phyloP scores from a whole-genome alignment of 2,888 invertebrate genomes.

The Ernsta delagoae region DNA sequence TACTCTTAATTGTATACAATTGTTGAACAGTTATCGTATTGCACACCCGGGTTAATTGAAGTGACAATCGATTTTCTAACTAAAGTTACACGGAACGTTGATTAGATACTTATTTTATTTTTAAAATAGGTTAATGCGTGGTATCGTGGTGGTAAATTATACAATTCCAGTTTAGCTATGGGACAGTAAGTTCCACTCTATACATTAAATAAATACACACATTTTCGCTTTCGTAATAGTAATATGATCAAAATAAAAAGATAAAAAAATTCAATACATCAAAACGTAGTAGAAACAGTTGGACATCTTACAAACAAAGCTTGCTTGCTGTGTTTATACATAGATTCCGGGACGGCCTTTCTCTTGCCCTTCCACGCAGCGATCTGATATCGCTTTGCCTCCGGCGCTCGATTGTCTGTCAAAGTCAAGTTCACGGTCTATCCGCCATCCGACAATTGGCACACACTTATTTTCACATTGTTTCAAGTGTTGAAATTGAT shows the following conservation, averaged over 20 bases:
- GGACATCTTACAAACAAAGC: conserved; percentile 26
- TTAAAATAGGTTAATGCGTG: too few relatives aligned
- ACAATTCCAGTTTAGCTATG: too few relatives aligned
- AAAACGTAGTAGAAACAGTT: conserved; percentile 2
- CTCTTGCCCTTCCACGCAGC: conserved; percentile 50
- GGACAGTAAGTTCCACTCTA: too few relatives aligned
- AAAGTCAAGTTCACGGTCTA: conserved; percentile 77
- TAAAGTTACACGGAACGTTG: too few relatives aligned
- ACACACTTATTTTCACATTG: conserved; percentile 15
- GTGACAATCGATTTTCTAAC: neutral
- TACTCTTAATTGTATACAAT: conserved; percentile 20
- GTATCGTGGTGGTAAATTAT: too few relatives aligned
- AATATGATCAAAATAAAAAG: neutral
- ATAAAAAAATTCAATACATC: neutral
- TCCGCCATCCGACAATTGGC: conserved; percentile 25
- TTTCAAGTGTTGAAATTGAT: neutral
- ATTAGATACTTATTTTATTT: too few relatives aligned
- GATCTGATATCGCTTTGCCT: conserved; percentile 46
- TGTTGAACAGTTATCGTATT: conserved; percentile 20
- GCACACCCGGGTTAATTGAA: conserved; percentile 11
- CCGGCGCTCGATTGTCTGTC: conserved; percentile 60
- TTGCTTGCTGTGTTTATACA: conserved; percentile 16
- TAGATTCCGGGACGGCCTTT: conserved; percentile 49
- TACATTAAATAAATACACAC: too few relatives aligned
- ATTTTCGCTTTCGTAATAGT: too few relatives aligned